Conservation (phyloP, 2,113 vertebrate genomes). For the Lanius collurio region DNA sequence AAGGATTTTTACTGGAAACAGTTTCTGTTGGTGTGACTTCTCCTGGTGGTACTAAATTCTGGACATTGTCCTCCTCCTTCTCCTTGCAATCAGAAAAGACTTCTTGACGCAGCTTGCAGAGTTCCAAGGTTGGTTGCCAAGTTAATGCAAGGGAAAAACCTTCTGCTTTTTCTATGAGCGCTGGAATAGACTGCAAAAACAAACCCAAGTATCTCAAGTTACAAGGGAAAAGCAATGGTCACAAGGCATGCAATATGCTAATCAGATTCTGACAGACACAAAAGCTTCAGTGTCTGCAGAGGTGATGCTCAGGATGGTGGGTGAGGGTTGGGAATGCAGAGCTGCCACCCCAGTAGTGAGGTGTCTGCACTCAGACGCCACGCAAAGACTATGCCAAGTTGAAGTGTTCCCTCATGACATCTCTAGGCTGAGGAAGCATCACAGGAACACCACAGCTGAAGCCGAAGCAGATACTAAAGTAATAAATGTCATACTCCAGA, state of each 20-base stretch:
- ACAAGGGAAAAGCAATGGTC: neutral
- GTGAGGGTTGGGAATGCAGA: neutral
- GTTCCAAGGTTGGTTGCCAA: slow-evolving; percentile 72
- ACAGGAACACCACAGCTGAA: neutral
- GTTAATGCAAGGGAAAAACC: slow-evolving; percentile 81
- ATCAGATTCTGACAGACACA: neutral
- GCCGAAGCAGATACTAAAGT: neutral
- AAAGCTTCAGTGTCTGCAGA: neutral
- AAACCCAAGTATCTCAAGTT: slow-evolving; percentile 5
- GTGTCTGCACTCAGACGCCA: neutral
- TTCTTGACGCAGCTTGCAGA: slow-evolving; percentile 77
- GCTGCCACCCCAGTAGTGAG: neutral
- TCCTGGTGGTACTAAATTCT: neutral
- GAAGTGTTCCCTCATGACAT: neutral
- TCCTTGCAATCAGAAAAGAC: slow-evolving; percentile 47
- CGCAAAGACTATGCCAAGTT: neutral
- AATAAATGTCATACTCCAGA: neutral
- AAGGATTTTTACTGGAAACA: neutral
- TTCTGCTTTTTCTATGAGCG: slow-evolving; percentile 81
- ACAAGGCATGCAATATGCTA: neutral
- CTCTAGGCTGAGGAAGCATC: neutral
- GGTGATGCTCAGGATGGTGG: neutral
- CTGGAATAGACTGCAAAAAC: slow-evolving; percentile 77
- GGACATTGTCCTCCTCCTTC: slow-evolving; percentile 4
- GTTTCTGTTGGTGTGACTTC: slow-evolving; percentile 68